Evolutionary conservation across 2,797 vertebrate species (phyloP).

Genomic region (Rhodeus uyekii): DNA sequence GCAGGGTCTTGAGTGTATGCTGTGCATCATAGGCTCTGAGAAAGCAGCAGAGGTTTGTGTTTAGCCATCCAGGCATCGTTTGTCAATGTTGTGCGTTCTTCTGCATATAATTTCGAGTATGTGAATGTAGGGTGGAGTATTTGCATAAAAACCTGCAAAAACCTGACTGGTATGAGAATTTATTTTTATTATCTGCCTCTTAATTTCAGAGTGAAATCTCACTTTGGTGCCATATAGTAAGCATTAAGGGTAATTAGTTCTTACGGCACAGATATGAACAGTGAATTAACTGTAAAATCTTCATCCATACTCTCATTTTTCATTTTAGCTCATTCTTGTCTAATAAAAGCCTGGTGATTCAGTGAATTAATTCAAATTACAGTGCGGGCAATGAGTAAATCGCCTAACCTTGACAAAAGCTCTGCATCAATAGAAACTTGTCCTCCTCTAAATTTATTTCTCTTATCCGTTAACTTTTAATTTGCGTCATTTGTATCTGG

Average conservation of each 20-base stretch:
- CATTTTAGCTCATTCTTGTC: background rate
- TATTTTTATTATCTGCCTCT: background rate
- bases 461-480: background rate
- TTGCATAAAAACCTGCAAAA: conserved; percentile 9
- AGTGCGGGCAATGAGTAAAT: background rate
- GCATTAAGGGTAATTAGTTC: background rate
- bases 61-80: conserved; percentile 24
- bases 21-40: conserved; percentile 46
- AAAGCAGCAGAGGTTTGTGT: conserved; percentile 33
- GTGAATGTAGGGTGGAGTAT: background rate
- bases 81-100: conserved; percentile 1
- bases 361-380: background rate
- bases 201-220: background rate
- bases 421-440: background rate
- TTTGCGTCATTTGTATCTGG: background rate
- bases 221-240: conserved; percentile 15
- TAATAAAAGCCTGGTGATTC: conserved; percentile 3
- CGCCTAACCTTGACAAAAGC: conserved; percentile 8
- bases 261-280: background rate
- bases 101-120: conserved; percentile 1
- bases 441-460: background rate
- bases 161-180: background rate
- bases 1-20: conserved; percentile 27
- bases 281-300: background rate
- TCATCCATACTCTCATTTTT: background rate